Base-by-base conservation (phyloP, 2,888 invertebrate species). In the Lycaena phlaeas region DNA sequence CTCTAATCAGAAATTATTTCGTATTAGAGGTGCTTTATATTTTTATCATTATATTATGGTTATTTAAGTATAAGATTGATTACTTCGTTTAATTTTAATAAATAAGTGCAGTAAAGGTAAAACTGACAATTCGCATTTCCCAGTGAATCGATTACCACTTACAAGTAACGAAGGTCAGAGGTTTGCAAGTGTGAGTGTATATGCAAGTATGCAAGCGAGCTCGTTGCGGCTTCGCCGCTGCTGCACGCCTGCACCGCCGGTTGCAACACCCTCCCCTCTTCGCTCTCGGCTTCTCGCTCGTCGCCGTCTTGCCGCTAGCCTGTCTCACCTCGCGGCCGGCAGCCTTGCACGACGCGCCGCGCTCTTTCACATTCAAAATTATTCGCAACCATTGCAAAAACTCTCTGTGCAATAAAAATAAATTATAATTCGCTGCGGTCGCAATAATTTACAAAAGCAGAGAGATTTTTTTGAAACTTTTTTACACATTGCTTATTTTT, bases 301-400 rank as follows among this genome's bases (percentile, higher is more conserved):
- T 70, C 71, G 77, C 72, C 75, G 81, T 78, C 82, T 81, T 78
- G 79, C 81, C 79, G 81, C 78, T 79, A 73, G 81, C 82, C 79
- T 79, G 82, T 84, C 84, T 82, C 84, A 81, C 79, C 82, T 82
- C 81, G 82, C 84, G 82, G 84, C 82, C 84, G 82, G 81, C 81
- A 81, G 81, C 82, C 81, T 81, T 78, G 81, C 79, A 81, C 82
- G 81, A 81, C 82, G 84, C 84, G 84, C 82, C 84, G 84, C 84
- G 81, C 82, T 82, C 71, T 78, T 82, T 82, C 66, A 72, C 81
- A 81, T 81, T 84, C 82, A 84, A 84, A 84, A 84, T 82, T 84
- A 81, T 81, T 82, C 77, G 75, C 79, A 81, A 82, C 66, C 75
- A 76, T 79, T 82, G 81, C 79, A 82, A 82, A 82, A 78, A 79